Conservation (phyloP, 2,797 vertebrate genomes). For the Pogonophryne albipinna region DNA sequence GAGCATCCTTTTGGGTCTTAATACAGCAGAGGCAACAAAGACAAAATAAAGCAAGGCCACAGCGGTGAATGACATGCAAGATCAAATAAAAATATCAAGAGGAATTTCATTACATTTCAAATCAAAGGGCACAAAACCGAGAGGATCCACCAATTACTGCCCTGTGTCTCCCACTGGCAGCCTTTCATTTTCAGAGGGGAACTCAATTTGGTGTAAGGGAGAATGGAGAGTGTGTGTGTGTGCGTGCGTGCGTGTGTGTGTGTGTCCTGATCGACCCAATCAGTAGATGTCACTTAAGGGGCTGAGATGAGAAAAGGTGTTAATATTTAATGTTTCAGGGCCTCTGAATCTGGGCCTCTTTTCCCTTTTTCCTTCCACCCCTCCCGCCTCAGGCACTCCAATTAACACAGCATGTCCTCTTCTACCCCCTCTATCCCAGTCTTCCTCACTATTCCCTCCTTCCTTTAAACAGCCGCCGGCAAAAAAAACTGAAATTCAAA, state of each 20-base stretch:
- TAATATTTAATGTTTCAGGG: slow-evolving; percentile 89
- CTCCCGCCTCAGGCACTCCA: slow-evolving; percentile 77
- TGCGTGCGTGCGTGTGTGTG: slow-evolving; percentile 41
- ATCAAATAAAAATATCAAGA: slow-evolving; percentile 69
- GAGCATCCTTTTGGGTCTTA: slow-evolving; percentile 21
- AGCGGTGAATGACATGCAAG: slow-evolving; percentile 39
- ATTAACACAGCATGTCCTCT: slow-evolving; percentile 79
- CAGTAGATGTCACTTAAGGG: slow-evolving; percentile 82
- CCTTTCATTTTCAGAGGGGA: slow-evolving; percentile 70
- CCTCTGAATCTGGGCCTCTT: slow-evolving; percentile 60
- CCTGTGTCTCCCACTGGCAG: slow-evolving; percentile 58
- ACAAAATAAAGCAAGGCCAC: background rate
- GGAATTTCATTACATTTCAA: slow-evolving; percentile 74
- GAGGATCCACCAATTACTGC: slow-evolving; percentile 67
- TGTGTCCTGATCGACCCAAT: slow-evolving; percentile 74
- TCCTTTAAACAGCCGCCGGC: slow-evolving; percentile 64
- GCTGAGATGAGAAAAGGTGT: slow-evolving; percentile 83
- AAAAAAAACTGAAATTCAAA: slow-evolving; percentile 51
- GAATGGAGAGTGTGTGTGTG: background rate
- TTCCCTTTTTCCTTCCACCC: slow-evolving; percentile 53
- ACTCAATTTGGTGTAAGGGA: slow-evolving; percentile 72
- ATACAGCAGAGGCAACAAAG: slow-evolving; percentile 27
- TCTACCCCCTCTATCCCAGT: slow-evolving; percentile 28
- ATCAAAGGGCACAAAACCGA: slow-evolving; percentile 76
- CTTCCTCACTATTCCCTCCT: slow-evolving; percentile 51